A percentile compares a stretch with the other conserved stretches of the same genome.
phyloP scores from a whole-genome alignment of 2,113 vertebrate genomes.

The Syngnathus floridae region DNA sequence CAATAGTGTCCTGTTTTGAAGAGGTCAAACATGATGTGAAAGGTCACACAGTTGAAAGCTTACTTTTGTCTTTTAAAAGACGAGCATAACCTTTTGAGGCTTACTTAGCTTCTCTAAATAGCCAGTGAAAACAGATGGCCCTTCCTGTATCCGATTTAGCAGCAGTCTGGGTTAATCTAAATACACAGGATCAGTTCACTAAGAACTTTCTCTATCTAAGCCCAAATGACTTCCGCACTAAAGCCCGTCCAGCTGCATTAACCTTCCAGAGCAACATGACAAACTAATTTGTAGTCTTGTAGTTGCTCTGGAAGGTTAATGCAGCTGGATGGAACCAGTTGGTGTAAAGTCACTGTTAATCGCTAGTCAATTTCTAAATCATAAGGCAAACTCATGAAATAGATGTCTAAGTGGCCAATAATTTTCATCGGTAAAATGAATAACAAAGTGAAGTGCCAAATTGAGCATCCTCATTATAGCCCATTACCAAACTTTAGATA shows the following conservation, averaged over 20 bases:
- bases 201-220: conserved; percentile 12
- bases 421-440: no score
- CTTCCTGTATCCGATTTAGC: conserved; percentile 35
- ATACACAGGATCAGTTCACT: conserved; percentile 14
- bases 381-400: background rate
- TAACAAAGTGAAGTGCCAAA: no score
- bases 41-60: background rate
- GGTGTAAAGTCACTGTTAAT: background rate
- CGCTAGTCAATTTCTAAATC: background rate
- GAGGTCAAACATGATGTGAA: background rate
- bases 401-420: no score
- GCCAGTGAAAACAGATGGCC: conserved; percentile 33
- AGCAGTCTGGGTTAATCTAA: conserved; percentile 47
- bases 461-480: no score
- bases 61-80: conserved; percentile 1
- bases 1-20: conserved; percentile 74
- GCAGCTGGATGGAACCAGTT: background rate
- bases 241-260: background rate
- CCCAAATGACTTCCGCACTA: background rate
- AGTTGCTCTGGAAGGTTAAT: background rate
- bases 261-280: no score
- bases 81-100: conserved; percentile 8
- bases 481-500: no score
- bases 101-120: conserved; percentile 19
- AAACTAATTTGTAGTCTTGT: background rate